phyloP scores from a whole-genome alignment of 2,888 invertebrate species.

The Carterocephalus palaemon region DNA sequence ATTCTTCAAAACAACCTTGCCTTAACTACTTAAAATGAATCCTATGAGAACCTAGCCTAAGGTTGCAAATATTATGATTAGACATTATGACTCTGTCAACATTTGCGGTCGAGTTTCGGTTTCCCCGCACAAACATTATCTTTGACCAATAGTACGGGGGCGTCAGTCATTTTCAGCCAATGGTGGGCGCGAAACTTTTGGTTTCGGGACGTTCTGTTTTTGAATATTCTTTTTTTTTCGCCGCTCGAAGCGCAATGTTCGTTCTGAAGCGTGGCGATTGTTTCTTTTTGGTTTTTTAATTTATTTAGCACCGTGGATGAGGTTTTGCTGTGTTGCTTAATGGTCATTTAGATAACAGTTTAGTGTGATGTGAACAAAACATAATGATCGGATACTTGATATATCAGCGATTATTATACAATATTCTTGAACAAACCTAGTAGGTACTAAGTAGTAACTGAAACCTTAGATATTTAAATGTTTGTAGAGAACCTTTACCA shows the following conservation, averaged over 20 bases:
- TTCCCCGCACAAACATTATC: constrained; percentile 73
- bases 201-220: constrained; percentile 55
- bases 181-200: constrained; percentile 51
- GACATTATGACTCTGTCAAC: constrained; percentile 56
- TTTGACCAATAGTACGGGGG: constrained; percentile 74
- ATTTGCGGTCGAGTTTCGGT: constrained; percentile 69
- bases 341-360: constrained; percentile 21
- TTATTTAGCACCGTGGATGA: constrained; percentile 23
- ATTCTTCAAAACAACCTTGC: constrained; percentile 15
- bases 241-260: constrained; percentile 16
- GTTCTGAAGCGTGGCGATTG: constrained; percentile 27
- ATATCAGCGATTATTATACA: no score
- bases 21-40: constrained; percentile 39
- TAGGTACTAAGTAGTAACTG: no score
- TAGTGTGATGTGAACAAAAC: background rate
- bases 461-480: no score
- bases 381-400: no score
- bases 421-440: no score
- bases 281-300: constrained; percentile 22
- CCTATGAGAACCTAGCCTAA: constrained; percentile 30
- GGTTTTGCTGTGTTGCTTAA: constrained; percentile 21
- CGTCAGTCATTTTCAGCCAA: constrained; percentile 65
- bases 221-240: constrained; percentile 36
- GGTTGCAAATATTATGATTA: constrained; percentile 37
- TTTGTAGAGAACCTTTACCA: no score